Evolutionary conservation across 2,797 vertebrate genomes (phyloP).

Genomic region (Phataginus tetradactyla): DNA sequence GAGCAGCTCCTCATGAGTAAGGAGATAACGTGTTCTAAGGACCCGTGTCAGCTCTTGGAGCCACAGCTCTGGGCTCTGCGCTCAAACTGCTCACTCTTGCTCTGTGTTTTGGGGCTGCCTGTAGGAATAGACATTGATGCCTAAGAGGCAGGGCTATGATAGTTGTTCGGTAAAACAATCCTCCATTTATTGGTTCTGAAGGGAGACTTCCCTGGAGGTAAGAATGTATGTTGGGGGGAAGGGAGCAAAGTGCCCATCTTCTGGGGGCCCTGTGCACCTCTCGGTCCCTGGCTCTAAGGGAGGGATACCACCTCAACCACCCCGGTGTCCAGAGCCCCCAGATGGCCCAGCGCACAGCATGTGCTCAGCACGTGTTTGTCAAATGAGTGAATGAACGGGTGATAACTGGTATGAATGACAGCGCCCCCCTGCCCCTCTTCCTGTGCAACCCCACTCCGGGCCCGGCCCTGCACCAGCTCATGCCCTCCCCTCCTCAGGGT

Average conservation of each 20-base stretch:
- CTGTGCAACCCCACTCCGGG: neutral
- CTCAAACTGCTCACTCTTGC: too few relatives aligned
- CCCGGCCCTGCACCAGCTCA: neutral
- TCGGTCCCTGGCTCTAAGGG: too few relatives aligned
- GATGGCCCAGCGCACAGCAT: neutral
- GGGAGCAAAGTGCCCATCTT: neutral
- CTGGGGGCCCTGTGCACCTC: fast-evolving
- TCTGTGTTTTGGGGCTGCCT: neutral
- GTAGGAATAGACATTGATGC: neutral
- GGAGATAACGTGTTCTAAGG: neutral
- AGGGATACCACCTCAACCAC: neutral
- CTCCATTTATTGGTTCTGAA: neutral
- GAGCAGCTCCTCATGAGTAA: neutral
- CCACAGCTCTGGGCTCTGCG: fast-evolving
- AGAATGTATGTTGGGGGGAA: neutral
- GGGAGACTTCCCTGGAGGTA: neutral
- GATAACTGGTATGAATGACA: neutral
- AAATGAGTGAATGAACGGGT: neutral
- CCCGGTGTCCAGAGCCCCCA: neutral
- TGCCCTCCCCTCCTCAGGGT: too few relatives aligned
- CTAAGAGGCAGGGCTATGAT: neutral
- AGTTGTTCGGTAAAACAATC: neutral
- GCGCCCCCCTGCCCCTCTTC: neutral
- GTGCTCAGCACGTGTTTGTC: neutral
- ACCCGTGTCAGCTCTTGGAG: fast-evolving